phyloP scores from a whole-genome alignment of 2,113 vertebrate genomes.

The Mellivora capensis region DNA sequence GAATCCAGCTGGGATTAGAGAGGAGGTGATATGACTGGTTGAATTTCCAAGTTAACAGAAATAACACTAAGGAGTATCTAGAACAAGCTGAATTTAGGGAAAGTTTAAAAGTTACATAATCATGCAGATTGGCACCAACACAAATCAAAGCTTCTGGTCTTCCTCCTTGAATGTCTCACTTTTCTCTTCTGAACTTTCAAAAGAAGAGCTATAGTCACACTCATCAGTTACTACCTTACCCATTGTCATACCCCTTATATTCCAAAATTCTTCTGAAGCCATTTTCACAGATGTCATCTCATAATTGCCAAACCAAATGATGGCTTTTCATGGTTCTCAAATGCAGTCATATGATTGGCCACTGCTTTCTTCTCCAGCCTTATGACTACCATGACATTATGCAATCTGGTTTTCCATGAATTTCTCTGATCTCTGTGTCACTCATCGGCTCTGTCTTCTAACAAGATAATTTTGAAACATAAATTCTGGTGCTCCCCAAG shows the following conservation, averaged over 20 bases:
- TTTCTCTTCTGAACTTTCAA: neutral
- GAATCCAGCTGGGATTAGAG: neutral
- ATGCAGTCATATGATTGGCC: too few relatives aligned
- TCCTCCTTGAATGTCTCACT: neutral
- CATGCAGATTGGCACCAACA: neutral
- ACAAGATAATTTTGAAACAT: neutral
- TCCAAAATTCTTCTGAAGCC: neutral
- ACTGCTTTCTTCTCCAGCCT: neutral
- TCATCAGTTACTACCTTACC: neutral
- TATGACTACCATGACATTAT: neutral
- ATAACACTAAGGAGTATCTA: neutral
- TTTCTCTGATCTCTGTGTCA: neutral
- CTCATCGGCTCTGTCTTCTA: neutral
- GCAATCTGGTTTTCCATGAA: neutral
- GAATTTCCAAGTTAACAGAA: neutral
- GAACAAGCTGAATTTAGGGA: neutral
- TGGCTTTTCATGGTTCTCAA: neutral
- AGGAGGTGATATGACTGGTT: neutral
- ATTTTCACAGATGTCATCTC: neutral
- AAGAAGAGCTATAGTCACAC: neutral
- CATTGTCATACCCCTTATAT: neutral
- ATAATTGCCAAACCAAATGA: neutral
- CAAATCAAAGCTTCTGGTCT: neutral
- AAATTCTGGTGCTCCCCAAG: neutral
- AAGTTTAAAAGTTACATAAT: neutral